These are phyloP conservation scores for Corythaixoides concolor DNA, from an alignment of 2,113 vertebrate genomes.

Conservation along the genomic window DNA sequence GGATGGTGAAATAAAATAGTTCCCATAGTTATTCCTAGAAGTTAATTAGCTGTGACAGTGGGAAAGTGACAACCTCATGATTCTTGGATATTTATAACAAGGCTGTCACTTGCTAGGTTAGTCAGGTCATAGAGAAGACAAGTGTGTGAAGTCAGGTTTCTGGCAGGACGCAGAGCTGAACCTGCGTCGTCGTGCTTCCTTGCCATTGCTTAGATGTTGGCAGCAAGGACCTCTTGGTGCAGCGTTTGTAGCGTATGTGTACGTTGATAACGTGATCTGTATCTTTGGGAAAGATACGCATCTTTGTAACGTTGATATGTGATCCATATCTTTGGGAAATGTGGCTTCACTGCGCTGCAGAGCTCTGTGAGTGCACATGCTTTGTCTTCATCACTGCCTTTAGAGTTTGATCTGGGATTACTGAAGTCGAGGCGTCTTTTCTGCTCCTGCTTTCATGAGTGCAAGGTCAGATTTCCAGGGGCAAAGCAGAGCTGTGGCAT, in stretches of 20 bases:
- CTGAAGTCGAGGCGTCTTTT: not conserved
- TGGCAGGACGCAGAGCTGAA: not conserved
- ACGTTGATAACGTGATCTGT: no score
- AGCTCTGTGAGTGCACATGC: not conserved
- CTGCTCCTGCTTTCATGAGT: not conserved
- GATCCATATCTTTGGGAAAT: not conserved
- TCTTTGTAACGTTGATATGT: not conserved
- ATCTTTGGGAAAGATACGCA: not conserved
- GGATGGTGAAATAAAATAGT: conserved; percentile 37
- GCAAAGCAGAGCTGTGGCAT: not conserved
- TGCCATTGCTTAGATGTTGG: not conserved
- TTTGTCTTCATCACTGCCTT: not conserved
- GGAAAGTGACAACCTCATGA: conserved; percentile 69
- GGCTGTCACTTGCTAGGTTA: conserved; percentile 65
- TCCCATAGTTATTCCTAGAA: conserved; percentile 70
- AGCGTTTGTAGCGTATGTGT: not conserved
- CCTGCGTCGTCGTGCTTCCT: not conserved
- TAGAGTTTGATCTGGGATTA: not conserved
- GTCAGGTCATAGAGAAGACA: conserved; percentile 45
- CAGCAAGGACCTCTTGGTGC: not conserved
- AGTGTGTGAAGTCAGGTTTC: conserved; percentile 62
- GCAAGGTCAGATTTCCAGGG: not conserved
- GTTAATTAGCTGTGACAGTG: conserved; percentile 76
- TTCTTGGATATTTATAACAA: conserved; percentile 69
- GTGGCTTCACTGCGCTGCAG: fast-evolving